These are phyloP conservation scores for Cynoglossus semilaevis DNA, from an alignment of 2,113 vertebrate genomes.

Conservation along the genomic window DNA sequence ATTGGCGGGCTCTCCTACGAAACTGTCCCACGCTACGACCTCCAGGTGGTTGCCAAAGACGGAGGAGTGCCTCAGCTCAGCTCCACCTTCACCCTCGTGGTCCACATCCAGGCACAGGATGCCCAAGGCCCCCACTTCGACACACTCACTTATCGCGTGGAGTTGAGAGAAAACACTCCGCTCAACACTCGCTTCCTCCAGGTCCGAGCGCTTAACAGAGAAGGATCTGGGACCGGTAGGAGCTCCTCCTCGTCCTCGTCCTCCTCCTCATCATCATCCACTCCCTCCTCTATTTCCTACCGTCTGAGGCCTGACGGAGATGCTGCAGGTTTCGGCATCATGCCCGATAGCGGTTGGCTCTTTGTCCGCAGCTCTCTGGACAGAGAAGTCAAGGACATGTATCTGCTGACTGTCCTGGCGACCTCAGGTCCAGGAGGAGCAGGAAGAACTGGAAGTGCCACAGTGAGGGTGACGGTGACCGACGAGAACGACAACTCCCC, in stretches of 20 bases:
- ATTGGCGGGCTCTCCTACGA: slow-evolving; percentile 78
- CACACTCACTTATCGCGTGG: slow-evolving; percentile 87
- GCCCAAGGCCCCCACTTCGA: slow-evolving; percentile 88
- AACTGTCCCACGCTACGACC: slow-evolving; percentile 77
- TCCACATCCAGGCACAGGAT: slow-evolving; percentile 85
- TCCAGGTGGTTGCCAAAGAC: slow-evolving; percentile 85
- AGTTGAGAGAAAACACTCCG: slow-evolving; percentile 84
- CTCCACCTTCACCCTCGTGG: slow-evolving; percentile 87
- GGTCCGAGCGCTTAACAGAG: slow-evolving; percentile 86
- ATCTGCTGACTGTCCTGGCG: slow-evolving; percentile 86
- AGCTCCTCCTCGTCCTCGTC: slow-evolving; percentile 48
- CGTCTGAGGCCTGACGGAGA: slow-evolving; percentile 87
- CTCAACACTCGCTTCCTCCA: slow-evolving; percentile 88
- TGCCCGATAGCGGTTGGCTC: slow-evolving; percentile 89
- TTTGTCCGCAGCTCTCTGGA: slow-evolving; percentile 88
- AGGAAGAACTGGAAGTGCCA: slow-evolving; percentile 84
- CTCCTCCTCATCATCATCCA: slow-evolving; percentile 9
- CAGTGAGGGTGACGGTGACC: slow-evolving; percentile 84
- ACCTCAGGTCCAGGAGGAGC: slow-evolving; percentile 75
- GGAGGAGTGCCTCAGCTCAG: slow-evolving; percentile 84
- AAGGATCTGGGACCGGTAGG: slow-evolving; percentile 66
- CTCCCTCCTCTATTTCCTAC: slow-evolving; percentile 75
- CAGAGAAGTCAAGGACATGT: slow-evolving; percentile 88
- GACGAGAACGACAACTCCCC: slow-evolving; percentile 95
- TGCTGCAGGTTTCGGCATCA: slow-evolving; percentile 85